Evolutionary conservation across 2,797 vertebrate genomes (phyloP), one percentile per base, ranked within the genome.

Genomic region (Manis pentadactyla): DNA sequence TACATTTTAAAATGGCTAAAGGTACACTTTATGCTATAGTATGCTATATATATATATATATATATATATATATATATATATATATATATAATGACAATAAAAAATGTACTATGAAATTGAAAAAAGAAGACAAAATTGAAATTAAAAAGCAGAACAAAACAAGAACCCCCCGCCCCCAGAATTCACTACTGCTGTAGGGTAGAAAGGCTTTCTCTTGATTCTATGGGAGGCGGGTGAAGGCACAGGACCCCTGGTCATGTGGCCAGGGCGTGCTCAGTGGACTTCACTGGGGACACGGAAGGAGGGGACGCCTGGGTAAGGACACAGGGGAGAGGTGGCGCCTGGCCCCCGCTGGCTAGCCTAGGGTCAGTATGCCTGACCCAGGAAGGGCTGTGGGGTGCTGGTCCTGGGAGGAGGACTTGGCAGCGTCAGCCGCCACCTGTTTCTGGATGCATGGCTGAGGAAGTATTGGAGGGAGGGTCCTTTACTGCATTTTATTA

Each of bases 231-330:
- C 3, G 71, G 17, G 17, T 21, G 46, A 31, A 18, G 46, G 42
- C 1, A 1, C 29, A 18, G 0, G 4, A 1, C 15, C 25, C 15
- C 8, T 6, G 61, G 71, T 27, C 25, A 1, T 3, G 5, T 23
- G 34, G 66, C 10, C 66, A 49, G 71, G 46, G 6, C 46, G 25
- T 12, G 31, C 29, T 27, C 27, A 31, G 31, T 31, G 61, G 61
- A 15, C 61, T 63, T 63, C 27, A 27, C 61, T 29, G 14, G 61
- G 13, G 61, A 27, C 29, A 6, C 3, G 61, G 46, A 46, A 46
- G 46, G 46, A 10, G 15, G 10, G 71, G 69, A 29, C 15, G 5
- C 71, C 42, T 10, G 42, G 29, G 46, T 1, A 29, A 2, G 27
- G 71, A 19, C 1, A 46, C 46, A 46, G 46, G 46, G 46, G 10